These are phyloP conservation scores for Neostethus bicornis DNA, from an alignment of 2,797 vertebrate species.

Conservation along the genomic window DNA sequence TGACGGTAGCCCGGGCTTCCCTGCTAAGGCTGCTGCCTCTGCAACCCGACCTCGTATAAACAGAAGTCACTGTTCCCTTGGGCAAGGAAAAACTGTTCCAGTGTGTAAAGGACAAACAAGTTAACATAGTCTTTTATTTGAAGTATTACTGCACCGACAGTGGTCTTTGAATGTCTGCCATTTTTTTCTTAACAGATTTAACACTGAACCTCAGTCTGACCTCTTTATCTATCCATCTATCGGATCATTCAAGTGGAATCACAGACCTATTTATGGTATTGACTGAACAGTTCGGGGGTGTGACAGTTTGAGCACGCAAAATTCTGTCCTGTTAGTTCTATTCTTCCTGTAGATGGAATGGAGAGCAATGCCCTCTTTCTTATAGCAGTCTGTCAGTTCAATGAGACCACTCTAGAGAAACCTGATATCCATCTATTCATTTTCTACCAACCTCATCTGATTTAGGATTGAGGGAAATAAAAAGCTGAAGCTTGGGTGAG, in stretches of 20 bases:
- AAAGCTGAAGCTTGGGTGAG: too few relatives aligned
- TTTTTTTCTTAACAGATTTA: constrained; percentile 53
- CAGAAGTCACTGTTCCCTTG: too few relatives aligned
- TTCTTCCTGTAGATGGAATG: constrained; percentile 50
- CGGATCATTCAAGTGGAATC: constrained; percentile 67
- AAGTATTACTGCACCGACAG: constrained; percentile 9
- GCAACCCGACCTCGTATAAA: too few relatives aligned
- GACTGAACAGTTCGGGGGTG: constrained; percentile 27
- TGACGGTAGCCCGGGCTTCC: too few relatives aligned
- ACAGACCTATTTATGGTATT: constrained; percentile 67
- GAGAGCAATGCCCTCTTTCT: constrained; percentile 48
- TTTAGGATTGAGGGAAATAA: too few relatives aligned
- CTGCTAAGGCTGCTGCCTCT: too few relatives aligned
- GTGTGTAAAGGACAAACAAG: constrained; percentile 9
- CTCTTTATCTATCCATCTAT: constrained; percentile 44
- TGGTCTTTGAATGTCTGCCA: constrained; percentile 37
- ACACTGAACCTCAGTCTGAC: constrained; percentile 47
- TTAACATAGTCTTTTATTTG: background rate
- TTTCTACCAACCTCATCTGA: background rate
- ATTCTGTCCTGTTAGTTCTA: constrained; percentile 43
- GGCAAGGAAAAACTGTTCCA: too few relatives aligned
- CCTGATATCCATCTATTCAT: background rate
- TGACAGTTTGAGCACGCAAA: constrained; percentile 14
- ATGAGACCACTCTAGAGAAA: background rate
- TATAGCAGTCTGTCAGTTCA: constrained; percentile 3